These are phyloP conservation scores for Lagria hirta DNA, from an alignment of 2,888 invertebrate species.

Conservation along the genomic window DNA sequence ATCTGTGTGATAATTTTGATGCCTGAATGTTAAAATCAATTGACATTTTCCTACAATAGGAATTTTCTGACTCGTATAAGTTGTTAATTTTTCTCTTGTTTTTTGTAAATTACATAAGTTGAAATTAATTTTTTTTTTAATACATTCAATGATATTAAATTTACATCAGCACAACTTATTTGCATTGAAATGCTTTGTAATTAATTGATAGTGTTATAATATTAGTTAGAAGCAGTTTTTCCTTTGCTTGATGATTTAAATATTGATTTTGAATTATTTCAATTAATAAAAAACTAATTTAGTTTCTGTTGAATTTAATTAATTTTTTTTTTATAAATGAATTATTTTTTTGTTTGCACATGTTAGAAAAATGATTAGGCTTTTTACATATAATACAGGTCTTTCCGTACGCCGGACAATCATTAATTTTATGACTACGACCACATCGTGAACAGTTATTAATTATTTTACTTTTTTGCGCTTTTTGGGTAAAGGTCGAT, in stretches of 20 bases:
- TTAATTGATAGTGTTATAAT: slow-evolving; percentile 21
- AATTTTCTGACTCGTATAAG: slow-evolving; percentile 24
- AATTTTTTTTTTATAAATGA: background rate
- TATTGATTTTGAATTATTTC: background rate
- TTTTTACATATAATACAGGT: slow-evolving; percentile 12
- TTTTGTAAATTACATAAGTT: slow-evolving; percentile 19
- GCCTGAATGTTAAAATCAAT: slow-evolving; percentile 16
- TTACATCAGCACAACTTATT: slow-evolving; percentile 24
- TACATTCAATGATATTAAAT: slow-evolving; percentile 23
- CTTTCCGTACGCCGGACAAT: slow-evolving; percentile 14
- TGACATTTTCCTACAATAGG: slow-evolving; percentile 25
- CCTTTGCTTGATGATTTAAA: background rate
- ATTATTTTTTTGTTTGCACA: slow-evolving; percentile 3
- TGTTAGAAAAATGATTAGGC: slow-evolving; percentile 12
- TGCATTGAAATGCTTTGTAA: slow-evolving; percentile 14
- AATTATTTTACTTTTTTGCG: slow-evolving; percentile 5
- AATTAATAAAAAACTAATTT: background rate
- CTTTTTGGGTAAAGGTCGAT: background rate
- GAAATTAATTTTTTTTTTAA: slow-evolving; percentile 3
- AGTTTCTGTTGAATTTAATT: slow-evolving; percentile 3
- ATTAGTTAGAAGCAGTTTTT: background rate
- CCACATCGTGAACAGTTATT: slow-evolving; percentile 12
- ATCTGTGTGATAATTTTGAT: slow-evolving; percentile 1
- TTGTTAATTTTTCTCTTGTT: slow-evolving; percentile 15
- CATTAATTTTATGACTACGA: slow-evolving; percentile 5